phyloP scores from a whole-genome alignment of 2,888 invertebrate species.

The Lobophora halterata region DNA sequence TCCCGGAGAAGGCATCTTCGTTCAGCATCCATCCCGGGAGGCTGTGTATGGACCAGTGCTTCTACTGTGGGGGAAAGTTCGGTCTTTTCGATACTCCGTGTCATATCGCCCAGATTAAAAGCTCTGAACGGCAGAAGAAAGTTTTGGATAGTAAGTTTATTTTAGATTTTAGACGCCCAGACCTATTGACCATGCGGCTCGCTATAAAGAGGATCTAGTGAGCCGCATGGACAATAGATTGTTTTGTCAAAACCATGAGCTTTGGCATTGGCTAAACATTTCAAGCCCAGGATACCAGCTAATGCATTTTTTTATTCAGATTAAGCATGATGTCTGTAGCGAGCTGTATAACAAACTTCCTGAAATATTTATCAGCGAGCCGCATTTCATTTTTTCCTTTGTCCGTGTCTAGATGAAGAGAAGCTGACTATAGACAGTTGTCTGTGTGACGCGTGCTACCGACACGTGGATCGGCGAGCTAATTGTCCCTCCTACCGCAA shows the following conservation, averaged over 20 bases:
- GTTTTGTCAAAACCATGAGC: no score
- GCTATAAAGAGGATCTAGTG: no score
- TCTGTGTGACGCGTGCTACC: constrained; percentile 92
- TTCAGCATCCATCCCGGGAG: constrained; percentile 92
- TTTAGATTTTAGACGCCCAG: no score
- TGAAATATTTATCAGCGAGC: no score
- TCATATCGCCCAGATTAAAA: constrained; percentile 93
- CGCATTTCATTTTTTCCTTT: no score
- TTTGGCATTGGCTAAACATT: no score
- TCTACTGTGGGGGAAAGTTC: constrained; percentile 93
- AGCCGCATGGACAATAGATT: no score
- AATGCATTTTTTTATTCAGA: no score
- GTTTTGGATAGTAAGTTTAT: constrained; percentile 85
- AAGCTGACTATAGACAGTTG: constrained; percentile 92
- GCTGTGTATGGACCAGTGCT: constrained; percentile 91
- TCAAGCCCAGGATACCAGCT: no score
- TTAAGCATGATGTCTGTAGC: no score
- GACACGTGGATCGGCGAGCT: constrained; percentile 91
- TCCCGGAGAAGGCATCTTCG: constrained; percentile 93
- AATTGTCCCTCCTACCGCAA: constrained; percentile 86
- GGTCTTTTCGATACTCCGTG: constrained; percentile 93
- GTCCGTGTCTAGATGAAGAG: constrained; percentile 83
- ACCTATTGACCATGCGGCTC: no score
- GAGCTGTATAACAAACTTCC: no score
- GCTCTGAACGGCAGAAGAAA: constrained; percentile 89